These are phyloP conservation scores for Stenopsyche tienmushanensis DNA, from an alignment of 1,140 invertebrate genomes.

Conservation along the genomic window DNA sequence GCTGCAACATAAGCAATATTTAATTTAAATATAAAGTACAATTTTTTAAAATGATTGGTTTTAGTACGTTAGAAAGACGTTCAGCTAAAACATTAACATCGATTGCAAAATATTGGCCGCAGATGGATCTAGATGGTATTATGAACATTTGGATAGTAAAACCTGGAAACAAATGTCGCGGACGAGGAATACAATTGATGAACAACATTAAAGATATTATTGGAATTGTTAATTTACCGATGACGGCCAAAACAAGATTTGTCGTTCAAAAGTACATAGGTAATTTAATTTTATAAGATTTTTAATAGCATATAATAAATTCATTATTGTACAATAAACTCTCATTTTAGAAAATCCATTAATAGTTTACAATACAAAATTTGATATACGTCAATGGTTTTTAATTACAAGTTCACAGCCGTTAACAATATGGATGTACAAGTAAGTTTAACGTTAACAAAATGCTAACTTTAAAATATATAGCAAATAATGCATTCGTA, in stretches of 20 bases:
- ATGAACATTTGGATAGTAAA: slow-evolving; percentile 95
- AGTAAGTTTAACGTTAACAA: slow-evolving; percentile 55
- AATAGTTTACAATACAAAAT: slow-evolving; percentile 88
- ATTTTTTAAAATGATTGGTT: slow-evolving; percentile 31
- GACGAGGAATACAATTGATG: slow-evolving; percentile 84
- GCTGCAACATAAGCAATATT: too few species aligned
- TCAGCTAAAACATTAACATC: slow-evolving; percentile 50
- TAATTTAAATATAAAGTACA: background rate
- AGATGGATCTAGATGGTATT: slow-evolving; percentile 78
- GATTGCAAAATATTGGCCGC: slow-evolving; percentile 70
- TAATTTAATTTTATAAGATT: slow-evolving; percentile 45
- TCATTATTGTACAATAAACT: background rate
- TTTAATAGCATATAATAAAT: slow-evolving; percentile 16
- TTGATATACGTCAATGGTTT: slow-evolving; percentile 93
- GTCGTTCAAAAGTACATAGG: slow-evolving; percentile 96
- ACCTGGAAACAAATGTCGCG: slow-evolving; percentile 89
- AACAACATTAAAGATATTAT: slow-evolving; percentile 86
- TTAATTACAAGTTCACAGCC: slow-evolving; percentile 87
- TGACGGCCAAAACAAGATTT: slow-evolving; percentile 72
- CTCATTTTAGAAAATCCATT: slow-evolving; percentile 72
- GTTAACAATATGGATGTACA: slow-evolving; percentile 91
- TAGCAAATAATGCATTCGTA: background rate
- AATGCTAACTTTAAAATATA: slow-evolving; percentile 21
- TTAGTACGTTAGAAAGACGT: slow-evolving; percentile 50
- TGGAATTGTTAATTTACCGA: slow-evolving; percentile 63